phyloP scores from a whole-genome alignment of 1,140 invertebrate species.

The Zaprionus vittiger region DNA sequence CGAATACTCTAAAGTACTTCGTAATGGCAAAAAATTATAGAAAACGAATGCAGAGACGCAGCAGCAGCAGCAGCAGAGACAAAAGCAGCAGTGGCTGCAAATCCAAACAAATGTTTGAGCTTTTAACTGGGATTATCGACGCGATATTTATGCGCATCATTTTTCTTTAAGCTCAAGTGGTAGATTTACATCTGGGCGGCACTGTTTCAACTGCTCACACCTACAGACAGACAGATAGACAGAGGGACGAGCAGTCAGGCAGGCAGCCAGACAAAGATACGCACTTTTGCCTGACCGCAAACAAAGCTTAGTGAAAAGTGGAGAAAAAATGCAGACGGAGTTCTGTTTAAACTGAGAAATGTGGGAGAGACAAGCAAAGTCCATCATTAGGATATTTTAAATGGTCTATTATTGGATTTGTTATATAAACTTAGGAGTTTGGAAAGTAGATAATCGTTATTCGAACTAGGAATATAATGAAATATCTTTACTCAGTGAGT shows the following conservation, averaged over 20 bases:
- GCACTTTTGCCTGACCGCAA: background rate
- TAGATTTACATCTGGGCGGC: constrained; percentile 10
- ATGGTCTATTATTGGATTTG: constrained; percentile 4
- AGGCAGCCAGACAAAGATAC: background rate
- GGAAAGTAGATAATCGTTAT: background rate
- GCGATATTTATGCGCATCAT: constrained; percentile 75
- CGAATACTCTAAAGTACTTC: constrained; percentile 36
- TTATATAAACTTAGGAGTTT: background rate
- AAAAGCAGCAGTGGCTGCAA: constrained; percentile 35
- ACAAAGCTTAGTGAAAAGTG: background rate
- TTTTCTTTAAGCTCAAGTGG: constrained; percentile 61
- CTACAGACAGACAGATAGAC: constrained; percentile 7
- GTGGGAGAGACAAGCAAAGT: background rate
- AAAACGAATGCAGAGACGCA: constrained; percentile 61
- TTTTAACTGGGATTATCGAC: constrained; percentile 79
- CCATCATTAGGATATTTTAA: background rate
- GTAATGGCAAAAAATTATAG: constrained; percentile 68
- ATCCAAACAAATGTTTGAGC: constrained; percentile 79
- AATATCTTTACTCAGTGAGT: no score
- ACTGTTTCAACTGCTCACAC: constrained; percentile 5
- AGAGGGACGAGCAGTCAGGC: background rate
- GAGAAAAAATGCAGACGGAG: constrained; percentile 25
- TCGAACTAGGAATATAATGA: no score
- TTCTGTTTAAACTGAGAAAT: background rate
- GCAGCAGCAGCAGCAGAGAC: background rate